A percentile compares a stretch with the other conserved stretches of the same genome.
These are phyloP conservation scores for Stenodema calcarata DNA, from an alignment of 2,888 invertebrate genomes.

Conservation along the genomic window DNA sequence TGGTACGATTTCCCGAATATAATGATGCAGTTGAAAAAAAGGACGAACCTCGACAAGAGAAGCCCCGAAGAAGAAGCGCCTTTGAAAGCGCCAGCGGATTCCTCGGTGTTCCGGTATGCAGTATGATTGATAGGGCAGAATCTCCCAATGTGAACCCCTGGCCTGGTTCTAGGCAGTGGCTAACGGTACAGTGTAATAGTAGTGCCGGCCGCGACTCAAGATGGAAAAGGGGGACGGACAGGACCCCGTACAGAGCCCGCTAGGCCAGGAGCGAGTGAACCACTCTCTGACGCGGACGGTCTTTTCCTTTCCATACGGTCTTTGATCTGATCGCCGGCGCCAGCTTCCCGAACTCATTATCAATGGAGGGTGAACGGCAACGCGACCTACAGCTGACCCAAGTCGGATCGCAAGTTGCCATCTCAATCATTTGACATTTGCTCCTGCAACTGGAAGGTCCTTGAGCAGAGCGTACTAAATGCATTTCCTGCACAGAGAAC, in stretches of 20 bases:
- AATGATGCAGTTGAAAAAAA: neutral
- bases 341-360: neutral
- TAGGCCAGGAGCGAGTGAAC: neutral
- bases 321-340: slow-evolving; percentile 6
- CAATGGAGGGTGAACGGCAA: neutral
- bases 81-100: slow-evolving; percentile 9
- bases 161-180: slow-evolving; percentile 11
- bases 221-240: neutral
- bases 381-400: neutral
- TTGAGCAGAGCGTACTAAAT: too few species aligned
- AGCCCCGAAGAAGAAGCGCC: neutral
- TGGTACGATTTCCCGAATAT: neutral
- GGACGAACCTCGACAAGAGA: neutral
- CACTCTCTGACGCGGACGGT: neutral
- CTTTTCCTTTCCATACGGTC: neutral
- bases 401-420: neutral
- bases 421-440: neutral
- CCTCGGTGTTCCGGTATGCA: slow-evolving; percentile 7
- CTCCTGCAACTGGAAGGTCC: neutral
- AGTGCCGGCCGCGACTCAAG: neutral
- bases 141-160: slow-evolving; percentile 26
- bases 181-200: slow-evolving; percentile 28
- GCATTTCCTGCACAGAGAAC: too few species aligned
- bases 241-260: neutral
- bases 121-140: slow-evolving; percentile 3